Conservation (phyloP, 2,113 vertebrate species). For the Chitala chitala region DNA sequence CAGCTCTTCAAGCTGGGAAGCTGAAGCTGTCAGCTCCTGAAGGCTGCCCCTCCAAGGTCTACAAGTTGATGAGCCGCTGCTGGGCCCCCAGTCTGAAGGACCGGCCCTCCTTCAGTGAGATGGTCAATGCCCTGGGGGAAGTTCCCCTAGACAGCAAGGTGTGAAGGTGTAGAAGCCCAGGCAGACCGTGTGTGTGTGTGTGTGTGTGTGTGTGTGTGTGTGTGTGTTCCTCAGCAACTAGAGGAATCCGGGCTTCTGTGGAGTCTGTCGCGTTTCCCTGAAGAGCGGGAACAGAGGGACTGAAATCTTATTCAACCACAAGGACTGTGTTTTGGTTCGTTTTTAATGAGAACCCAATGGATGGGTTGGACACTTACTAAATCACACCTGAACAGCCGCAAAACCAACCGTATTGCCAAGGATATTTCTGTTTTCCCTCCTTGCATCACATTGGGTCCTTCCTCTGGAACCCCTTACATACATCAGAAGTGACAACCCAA, state of each 20-base stretch:
- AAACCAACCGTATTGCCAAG: neutral
- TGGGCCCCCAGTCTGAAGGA: conserved; percentile 79
- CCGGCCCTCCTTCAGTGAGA: conserved; percentile 75
- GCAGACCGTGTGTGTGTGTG: conserved; percentile 24
- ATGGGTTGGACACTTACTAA: neutral
- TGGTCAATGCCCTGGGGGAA: conserved; percentile 62
- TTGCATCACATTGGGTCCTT: conserved; percentile 12
- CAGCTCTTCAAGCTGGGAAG: conserved; percentile 72
- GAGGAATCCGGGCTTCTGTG: conserved; percentile 20
- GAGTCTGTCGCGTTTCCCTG: neutral
- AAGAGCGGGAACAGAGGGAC: neutral
- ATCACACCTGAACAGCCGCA: conserved; percentile 7
- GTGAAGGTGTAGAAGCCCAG: conserved; percentile 46
- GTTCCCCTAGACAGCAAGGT: conserved; percentile 69
- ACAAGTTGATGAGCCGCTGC: conserved; percentile 78
- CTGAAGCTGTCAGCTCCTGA: conserved; percentile 63
- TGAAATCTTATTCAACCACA: neutral
- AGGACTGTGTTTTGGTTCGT: neutral
- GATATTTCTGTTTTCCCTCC: neutral
- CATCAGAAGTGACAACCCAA: no score
- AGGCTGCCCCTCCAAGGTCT: conserved; percentile 71
- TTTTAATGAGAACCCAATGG: neutral
- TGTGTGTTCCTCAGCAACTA: conserved; percentile 22
- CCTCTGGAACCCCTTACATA: conserved; percentile 20
- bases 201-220: no score